Evolutionary conservation across 2,888 invertebrate species (phyloP).

Genomic region (Drosophila hamatofila): DNA sequence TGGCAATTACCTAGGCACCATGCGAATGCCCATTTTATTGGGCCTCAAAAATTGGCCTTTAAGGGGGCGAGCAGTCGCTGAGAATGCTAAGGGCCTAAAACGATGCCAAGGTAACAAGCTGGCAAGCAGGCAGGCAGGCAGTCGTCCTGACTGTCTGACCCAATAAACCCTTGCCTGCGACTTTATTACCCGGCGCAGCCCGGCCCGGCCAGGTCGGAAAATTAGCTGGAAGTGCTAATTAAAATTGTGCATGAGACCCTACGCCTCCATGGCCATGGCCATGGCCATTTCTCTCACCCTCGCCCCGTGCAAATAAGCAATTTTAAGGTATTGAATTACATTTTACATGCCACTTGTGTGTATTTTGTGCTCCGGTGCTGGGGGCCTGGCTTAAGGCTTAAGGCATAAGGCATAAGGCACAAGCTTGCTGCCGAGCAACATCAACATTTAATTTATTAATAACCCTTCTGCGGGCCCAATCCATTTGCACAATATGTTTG

Average conservation of each 20-base stretch:
- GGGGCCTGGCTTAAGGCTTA: not conserved
- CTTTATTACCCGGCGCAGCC: conserved; percentile 46
- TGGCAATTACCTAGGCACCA: conserved; percentile 44
- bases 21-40: conserved; percentile 34
- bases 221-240: conserved; percentile 61
- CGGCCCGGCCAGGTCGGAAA: conserved; percentile 23
- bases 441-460: conserved; percentile 75
- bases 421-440: conserved; percentile 28
- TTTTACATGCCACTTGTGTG: conserved; percentile 49
- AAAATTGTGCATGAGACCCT: conserved; percentile 52
- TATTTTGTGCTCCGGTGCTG: conserved; percentile 37
- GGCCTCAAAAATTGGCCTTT: conserved; percentile 16
- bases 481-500: conserved; percentile 51
- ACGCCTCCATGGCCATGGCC: not conserved
- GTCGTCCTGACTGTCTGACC: conserved; percentile 45
- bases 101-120: conserved; percentile 48
- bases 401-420: conserved; percentile 30
- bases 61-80: too few species aligned
- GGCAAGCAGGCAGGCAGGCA: conserved; percentile 4
- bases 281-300: conserved; percentile 4
- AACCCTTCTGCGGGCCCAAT: conserved; percentile 65
- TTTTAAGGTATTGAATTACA: conserved; percentile 71
- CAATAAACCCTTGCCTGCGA: conserved; percentile 44
- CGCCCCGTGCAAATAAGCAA: conserved; percentile 37
- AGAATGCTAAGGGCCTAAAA: conserved; percentile 1